Evolutionary conservation across 2,888 invertebrate genomes (phyloP).

Genomic region (Philhelius pedissequus): DNA sequence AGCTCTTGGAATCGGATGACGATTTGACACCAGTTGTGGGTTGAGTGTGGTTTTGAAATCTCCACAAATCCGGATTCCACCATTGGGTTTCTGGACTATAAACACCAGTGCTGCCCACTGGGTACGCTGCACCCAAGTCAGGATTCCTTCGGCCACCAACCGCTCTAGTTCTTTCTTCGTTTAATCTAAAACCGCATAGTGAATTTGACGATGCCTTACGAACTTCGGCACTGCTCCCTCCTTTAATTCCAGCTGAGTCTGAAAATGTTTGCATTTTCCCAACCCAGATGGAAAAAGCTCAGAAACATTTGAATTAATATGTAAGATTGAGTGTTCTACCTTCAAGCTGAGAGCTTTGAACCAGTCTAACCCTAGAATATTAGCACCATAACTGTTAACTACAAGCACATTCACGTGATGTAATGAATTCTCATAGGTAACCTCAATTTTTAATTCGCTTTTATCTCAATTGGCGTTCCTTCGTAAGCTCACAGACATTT

Average conservation of each 20-base stretch:
- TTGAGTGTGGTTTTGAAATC: conserved; percentile 70
- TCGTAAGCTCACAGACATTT: not conserved
- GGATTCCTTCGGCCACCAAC: not conserved
- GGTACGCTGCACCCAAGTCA: no score
- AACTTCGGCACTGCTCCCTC: not conserved
- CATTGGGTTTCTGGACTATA: conserved; percentile 71
- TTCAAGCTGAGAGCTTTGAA: not conserved
- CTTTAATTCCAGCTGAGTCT: not conserved
- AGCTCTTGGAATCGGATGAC: conserved; percentile 69
- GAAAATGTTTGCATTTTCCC: conserved; percentile 1
- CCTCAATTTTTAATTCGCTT: not conserved
- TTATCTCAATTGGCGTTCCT: not conserved
- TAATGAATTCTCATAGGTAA: not conserved
- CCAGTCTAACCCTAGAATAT: not conserved
- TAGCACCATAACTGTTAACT: not conserved
- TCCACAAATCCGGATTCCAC: conserved; percentile 68
- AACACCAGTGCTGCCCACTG: conserved; percentile 75
- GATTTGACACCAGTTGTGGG: conserved; percentile 68
- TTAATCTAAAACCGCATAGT: not conserved
- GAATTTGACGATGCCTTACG: conserved; percentile 4
- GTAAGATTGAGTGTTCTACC: not conserved
- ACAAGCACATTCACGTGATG: not conserved
- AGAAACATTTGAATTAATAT: not conserved
- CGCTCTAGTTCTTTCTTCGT: not conserved
- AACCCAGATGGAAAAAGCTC: not conserved